phyloP scores from a whole-genome alignment of 2,888 invertebrate species.

The Dinocampus coccinellae region DNA sequence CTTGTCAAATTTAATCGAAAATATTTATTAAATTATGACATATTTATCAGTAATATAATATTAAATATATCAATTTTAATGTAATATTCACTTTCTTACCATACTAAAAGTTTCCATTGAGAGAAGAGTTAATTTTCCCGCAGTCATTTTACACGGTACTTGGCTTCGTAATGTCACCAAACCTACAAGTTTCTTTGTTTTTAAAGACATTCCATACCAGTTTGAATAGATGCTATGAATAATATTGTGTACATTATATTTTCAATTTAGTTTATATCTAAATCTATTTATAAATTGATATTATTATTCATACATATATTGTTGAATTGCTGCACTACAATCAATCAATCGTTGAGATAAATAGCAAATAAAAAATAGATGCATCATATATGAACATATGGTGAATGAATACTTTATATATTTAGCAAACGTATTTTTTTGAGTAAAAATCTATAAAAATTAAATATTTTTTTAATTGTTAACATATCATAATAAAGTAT shows the following conservation, averaged over 20 bases:
- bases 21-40: too few species aligned
- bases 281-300: not conserved
- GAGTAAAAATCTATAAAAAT: not conserved
- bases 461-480: too few species aligned
- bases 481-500: not conserved
- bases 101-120: constrained; percentile 32
- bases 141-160: constrained; percentile 18
- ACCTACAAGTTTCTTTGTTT: constrained; percentile 25
- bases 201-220: constrained; percentile 33
- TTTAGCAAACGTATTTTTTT: not conserved
- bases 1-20: too few species aligned
- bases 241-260: not conserved
- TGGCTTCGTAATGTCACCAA: constrained; percentile 32
- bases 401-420: not conserved
- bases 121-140: constrained; percentile 29
- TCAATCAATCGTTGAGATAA: constrained; percentile 32
- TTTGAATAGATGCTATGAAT: constrained; percentile 2
- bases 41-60: too few species aligned
- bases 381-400: not conserved
- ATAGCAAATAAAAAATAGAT: constrained; percentile 25
- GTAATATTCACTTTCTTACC: too few species aligned
- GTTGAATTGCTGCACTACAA: constrained; percentile 14
- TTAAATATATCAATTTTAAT: too few species aligned
- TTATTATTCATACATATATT: constrained; percentile 16
- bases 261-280: not conserved